These are phyloP conservation scores for Chroicocephalus ridibundus DNA, from an alignment of 2,113 vertebrate species.

Conservation along the genomic window DNA sequence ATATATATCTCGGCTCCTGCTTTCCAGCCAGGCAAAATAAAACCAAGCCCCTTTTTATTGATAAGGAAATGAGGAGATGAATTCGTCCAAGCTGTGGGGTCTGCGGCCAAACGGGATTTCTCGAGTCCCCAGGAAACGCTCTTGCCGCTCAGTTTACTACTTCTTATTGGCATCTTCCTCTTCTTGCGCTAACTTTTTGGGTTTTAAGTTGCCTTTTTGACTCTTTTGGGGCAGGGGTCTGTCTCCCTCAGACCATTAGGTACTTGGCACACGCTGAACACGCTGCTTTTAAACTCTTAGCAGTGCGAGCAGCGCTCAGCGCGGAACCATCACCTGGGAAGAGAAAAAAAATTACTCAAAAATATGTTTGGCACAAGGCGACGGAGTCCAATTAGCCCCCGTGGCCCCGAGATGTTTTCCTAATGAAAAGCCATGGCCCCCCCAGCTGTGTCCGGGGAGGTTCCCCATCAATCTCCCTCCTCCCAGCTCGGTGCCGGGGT, in stretches of 20 bases:
- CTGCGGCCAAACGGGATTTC: background rate
- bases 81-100: background rate
- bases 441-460: background rate
- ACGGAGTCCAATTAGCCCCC: background rate
- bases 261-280: background rate
- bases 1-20: background rate
- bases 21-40: background rate
- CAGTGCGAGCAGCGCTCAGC: background rate
- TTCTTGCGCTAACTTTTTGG: background rate
- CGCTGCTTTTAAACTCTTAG: background rate
- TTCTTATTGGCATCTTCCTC: background rate
- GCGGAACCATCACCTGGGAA: background rate
- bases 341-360: background rate
- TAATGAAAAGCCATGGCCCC: background rate
- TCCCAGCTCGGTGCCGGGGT: background rate
- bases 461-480: background rate
- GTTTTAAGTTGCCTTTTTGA: background rate
- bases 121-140: fast-evolving
- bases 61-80: background rate
- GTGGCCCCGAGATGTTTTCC: slow-evolving; percentile 43
- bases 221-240: background rate
- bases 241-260: background rate
- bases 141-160: background rate
- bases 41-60: background rate
- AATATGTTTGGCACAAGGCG: background rate